Evolutionary conservation across 2,797 vertebrate species (phyloP).

Genomic region (Catamblyrhynchus diadema): DNA sequence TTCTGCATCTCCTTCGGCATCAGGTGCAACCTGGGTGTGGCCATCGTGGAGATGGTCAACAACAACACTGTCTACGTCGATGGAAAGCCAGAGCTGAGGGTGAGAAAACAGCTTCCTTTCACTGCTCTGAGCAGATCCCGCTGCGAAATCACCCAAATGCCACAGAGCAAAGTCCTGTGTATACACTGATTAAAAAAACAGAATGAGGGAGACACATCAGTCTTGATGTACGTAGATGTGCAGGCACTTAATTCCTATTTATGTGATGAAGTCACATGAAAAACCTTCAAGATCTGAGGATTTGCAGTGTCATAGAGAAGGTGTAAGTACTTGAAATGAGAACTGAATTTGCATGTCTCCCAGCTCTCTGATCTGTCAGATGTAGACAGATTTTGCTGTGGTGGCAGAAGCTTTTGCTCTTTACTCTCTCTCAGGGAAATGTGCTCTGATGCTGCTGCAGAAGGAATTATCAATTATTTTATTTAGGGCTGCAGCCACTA

Average conservation of each 20-base stretch:
- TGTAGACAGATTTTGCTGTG: not conserved
- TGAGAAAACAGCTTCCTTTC: constrained; percentile 19
- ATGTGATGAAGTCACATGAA: not conserved
- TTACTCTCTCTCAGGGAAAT: not conserved
- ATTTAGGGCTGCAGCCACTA: not conserved
- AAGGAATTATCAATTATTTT: not conserved
- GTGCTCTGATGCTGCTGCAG: not conserved
- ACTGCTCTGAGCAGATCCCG: not conserved
- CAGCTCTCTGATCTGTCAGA: not conserved
- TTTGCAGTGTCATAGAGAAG: not conserved
- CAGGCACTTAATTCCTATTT: not conserved
- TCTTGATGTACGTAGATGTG: not conserved
- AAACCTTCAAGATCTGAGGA: not conserved
- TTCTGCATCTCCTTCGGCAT: constrained; percentile 99
- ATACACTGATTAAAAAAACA: accelerated
- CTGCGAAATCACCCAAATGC: not conserved
- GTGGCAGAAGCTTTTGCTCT: not conserved
- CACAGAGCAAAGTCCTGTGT: accelerated
- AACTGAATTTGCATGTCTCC: not conserved
- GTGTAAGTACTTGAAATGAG: not conserved
- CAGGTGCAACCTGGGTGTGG: constrained; percentile 95
- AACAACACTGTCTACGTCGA: constrained; percentile 92
- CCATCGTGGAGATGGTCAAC: constrained; percentile 99
- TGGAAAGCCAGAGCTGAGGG: constrained; percentile 90
- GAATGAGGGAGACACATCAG: accelerated